These are phyloP conservation scores for Drosophila subquinaria DNA, from an alignment of 2,888 invertebrate genomes.

Conservation along the genomic window DNA sequence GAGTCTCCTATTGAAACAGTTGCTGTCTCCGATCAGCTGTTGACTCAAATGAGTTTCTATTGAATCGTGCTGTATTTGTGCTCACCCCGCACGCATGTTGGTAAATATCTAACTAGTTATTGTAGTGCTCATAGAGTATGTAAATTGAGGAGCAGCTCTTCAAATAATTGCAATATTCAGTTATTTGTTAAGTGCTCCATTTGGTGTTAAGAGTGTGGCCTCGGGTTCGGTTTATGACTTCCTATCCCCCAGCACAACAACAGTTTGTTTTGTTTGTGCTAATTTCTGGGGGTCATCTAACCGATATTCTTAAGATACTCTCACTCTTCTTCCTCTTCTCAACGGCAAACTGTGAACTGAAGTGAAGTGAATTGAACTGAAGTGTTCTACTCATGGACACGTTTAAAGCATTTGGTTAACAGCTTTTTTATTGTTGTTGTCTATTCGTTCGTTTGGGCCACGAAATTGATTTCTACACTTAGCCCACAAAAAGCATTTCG, in stretches of 20 bases:
- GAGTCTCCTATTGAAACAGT: constrained; percentile 53
- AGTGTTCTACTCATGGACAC: constrained; percentile 67
- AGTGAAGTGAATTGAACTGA: constrained; percentile 24
- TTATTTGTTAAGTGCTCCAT: constrained; percentile 28
- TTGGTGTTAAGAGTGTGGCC: constrained; percentile 34
- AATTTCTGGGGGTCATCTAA: constrained; percentile 51
- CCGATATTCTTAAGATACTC: constrained; percentile 22
- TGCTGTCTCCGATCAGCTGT: constrained; percentile 50
- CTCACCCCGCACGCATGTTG: constrained; percentile 29
- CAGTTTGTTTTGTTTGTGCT: constrained; percentile 33
- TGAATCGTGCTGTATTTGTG: constrained; percentile 11
- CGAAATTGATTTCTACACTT: constrained; percentile 60
- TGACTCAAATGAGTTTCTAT: constrained; percentile 52
- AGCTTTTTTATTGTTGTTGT: constrained; percentile 42
- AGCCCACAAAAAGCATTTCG: constrained; percentile 50
- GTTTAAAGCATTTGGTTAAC: constrained; percentile 62
- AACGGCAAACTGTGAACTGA: constrained; percentile 41
- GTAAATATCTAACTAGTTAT: constrained; percentile 18
- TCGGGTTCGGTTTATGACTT: constrained; percentile 48
- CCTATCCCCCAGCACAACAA: constrained; percentile 35
- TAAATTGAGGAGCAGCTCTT: constrained; percentile 13
- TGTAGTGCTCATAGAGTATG: neutral
- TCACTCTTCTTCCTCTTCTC: constrained; percentile 11
- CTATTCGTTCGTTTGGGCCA: constrained; percentile 10
- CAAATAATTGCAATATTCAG: constrained; percentile 17